Percentiles rank a stretch among this genome's conserved stretches.
Evolutionary conservation across 2,113 vertebrate genomes (phyloP).

Genomic region (Microtus montanus): DNA sequence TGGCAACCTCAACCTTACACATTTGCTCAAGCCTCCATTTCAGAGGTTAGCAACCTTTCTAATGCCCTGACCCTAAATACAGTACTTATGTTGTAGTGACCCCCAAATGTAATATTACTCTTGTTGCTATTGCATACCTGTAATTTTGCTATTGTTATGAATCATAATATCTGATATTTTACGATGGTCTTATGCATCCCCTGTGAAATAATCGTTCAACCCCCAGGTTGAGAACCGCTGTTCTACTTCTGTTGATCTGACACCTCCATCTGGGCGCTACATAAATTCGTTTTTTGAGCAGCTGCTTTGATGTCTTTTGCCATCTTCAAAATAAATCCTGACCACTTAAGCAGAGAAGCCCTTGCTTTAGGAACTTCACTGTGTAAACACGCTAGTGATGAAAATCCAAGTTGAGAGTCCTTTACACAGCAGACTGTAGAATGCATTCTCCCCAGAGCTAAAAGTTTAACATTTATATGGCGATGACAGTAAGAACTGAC

Average conservation of each 20-base stretch:
- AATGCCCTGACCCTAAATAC: neutral
- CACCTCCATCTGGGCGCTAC: neutral
- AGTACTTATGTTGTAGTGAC: neutral
- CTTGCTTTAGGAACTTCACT: conserved; percentile 35
- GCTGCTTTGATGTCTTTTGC: conserved; percentile 28
- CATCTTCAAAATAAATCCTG: conserved; percentile 45
- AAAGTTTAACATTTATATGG: conserved; percentile 29
- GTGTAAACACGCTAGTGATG: conserved; percentile 30
- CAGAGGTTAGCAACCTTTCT: neutral
- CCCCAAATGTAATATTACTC: neutral
- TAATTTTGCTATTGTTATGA: neutral
- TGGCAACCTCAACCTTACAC: neutral
- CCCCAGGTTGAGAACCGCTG: neutral
- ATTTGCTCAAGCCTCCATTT: neutral
- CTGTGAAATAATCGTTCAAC: neutral
- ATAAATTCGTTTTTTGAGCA: neutral
- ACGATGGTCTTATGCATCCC: neutral
- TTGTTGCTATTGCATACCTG: neutral
- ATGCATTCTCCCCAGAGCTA: neutral
- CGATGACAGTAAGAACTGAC: neutral
- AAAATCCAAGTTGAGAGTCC: neutral
- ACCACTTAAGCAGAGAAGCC: conserved; percentile 9
- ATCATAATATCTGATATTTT: neutral
- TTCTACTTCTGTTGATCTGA: neutral
- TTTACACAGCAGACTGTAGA: neutral